Evolutionary conservation across 2,113 vertebrate species (phyloP).

Genomic region (Rhinichthys klamathensis): DNA sequence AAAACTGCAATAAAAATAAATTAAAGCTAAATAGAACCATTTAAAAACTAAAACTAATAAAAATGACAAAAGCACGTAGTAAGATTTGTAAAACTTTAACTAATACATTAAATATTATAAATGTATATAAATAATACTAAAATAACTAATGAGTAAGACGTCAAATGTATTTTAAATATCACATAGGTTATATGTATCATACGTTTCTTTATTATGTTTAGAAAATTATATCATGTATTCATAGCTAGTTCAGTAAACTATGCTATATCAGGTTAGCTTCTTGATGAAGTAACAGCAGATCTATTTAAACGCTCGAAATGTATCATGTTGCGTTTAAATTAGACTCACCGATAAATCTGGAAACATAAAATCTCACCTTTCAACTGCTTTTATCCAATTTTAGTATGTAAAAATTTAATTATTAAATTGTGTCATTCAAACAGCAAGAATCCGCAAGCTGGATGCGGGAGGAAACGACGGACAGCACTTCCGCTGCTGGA

Average conservation of each 20-base stretch:
- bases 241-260: not conserved
- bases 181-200: not conserved
- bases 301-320: not conserved
- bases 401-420: not conserved
- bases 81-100: too few species aligned
- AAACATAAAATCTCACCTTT: slow-evolving; percentile 17
- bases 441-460: not conserved
- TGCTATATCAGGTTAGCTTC: not conserved
- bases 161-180: not conserved
- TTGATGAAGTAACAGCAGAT: not conserved
- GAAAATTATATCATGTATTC: not conserved
- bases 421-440: not conserved
- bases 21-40: not conserved
- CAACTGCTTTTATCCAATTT: not conserved
- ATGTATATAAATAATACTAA: not conserved
- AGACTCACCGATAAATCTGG: not conserved
- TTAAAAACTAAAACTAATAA: not conserved
- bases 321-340: not conserved
- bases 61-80: not conserved
- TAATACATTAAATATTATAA: not conserved
- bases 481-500: not conserved
- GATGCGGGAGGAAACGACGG: not conserved
- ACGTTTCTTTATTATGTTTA: not conserved
- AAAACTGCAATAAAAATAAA: not conserved
- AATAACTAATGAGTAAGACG: not conserved